phyloP scores from a whole-genome alignment of 2,797 vertebrate species.

The Malurus leucopterus region DNA sequence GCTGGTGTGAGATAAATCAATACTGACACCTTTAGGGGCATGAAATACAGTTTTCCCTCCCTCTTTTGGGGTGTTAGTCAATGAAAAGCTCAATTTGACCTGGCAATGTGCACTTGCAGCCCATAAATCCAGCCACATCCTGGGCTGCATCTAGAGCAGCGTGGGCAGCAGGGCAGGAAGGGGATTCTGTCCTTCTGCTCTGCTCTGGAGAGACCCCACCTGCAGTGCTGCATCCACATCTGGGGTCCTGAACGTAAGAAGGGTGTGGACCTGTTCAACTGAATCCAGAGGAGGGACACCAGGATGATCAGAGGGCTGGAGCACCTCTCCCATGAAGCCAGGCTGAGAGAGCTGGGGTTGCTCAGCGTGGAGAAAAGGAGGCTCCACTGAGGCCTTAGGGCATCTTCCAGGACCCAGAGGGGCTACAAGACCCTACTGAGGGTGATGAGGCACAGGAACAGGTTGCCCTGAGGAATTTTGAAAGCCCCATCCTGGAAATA shows the following conservation, averaged over 20 bases:
- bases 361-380: not conserved
- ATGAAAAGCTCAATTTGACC: not conserved
- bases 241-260: not conserved
- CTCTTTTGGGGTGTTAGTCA: not conserved
- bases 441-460: not conserved
- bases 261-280: not conserved
- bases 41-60: not conserved
- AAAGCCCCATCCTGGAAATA: not conserved
- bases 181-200: not conserved
- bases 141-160: not conserved
- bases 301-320: not conserved
- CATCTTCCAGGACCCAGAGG: not conserved
- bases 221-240: not conserved
- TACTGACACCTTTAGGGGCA: not conserved
- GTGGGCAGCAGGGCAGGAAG: not conserved
- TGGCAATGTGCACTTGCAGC: fast-evolving
- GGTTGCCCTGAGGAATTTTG: not conserved
- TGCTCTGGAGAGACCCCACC: not conserved
- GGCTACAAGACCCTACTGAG: not conserved
- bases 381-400: not conserved
- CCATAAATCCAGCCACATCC: not conserved
- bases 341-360: not conserved
- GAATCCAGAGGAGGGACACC: not conserved
- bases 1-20: not conserved
- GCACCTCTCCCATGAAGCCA: no score